Conservation (phyloP, 2,113 vertebrate genomes). For the Sylvicapra grimmia region DNA sequence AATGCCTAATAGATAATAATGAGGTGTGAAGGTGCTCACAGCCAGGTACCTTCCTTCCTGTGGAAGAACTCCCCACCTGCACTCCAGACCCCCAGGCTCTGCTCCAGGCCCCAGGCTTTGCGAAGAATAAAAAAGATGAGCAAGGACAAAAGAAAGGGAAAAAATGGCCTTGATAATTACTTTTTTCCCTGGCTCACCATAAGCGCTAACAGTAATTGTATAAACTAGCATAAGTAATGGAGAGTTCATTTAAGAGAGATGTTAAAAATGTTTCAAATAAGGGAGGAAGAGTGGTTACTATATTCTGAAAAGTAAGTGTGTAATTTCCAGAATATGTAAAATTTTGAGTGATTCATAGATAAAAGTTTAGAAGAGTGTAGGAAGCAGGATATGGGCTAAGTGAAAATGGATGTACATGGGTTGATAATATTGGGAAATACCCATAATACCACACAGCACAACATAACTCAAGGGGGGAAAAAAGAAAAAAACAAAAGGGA, state of each 20-base stretch:
- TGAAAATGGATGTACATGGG: background rate
- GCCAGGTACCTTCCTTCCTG: background rate
- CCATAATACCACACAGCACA: background rate
- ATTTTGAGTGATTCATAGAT: slow-evolving; percentile 49
- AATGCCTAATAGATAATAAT: background rate
- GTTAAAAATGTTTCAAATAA: slow-evolving; percentile 40
- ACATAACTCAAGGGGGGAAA: background rate
- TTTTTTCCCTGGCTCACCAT: background rate
- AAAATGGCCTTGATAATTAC: background rate
- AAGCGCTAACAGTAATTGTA: slow-evolving; percentile 13
- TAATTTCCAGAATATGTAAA: slow-evolving; percentile 46
- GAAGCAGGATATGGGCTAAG: slow-evolving; percentile 48
- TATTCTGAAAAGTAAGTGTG: slow-evolving; percentile 27
- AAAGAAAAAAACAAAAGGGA: background rate
- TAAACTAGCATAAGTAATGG: slow-evolving; percentile 27
- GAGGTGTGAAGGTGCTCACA: background rate
- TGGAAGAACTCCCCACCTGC: background rate
- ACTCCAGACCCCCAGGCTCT: background rate
- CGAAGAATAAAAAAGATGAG: slow-evolving; percentile 6
- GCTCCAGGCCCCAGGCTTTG: background rate
- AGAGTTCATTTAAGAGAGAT: slow-evolving; percentile 14
- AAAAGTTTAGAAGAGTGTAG: slow-evolving; percentile 33
- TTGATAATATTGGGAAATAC: slow-evolving; percentile 51
- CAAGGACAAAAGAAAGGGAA: background rate
- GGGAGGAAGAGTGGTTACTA: background rate